phyloP scores from a whole-genome alignment of 2,113 vertebrate genomes.

The Anser brachyrhynchus region DNA sequence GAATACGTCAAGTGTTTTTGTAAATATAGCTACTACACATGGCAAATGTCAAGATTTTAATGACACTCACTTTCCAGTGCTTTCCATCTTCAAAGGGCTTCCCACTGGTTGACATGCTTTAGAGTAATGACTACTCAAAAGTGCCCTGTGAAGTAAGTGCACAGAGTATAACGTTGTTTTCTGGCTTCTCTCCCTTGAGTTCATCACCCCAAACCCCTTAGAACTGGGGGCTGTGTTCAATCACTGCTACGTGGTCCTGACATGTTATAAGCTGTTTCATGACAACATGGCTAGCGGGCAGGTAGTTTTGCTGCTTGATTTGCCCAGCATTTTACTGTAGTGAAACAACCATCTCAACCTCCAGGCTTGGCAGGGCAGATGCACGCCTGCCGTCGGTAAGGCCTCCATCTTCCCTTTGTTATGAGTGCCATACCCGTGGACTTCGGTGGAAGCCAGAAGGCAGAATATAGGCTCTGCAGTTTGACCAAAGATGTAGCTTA shows the following conservation, averaged over 20 bases:
- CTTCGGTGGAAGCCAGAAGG: neutral
- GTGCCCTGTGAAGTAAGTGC: neutral
- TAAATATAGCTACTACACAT: neutral
- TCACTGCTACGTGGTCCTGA: neutral
- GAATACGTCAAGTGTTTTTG: neutral
- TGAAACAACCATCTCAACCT: neutral
- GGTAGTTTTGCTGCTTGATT: neutral
- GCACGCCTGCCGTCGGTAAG: neutral
- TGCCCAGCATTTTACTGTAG: neutral
- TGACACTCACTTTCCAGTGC: neutral
- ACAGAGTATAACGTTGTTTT: neutral
- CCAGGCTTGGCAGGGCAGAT: neutral
- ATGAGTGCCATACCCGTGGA: neutral
- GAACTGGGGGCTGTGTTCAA: neutral
- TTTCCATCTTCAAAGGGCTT: slow-evolving; percentile 15
- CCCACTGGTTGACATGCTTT: neutral
- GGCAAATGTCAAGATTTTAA: slow-evolving; percentile 42
- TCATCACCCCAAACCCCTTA: neutral
- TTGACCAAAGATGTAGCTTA: neutral
- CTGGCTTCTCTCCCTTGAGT: neutral
- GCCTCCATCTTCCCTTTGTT: neutral
- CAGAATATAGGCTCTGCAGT: neutral
- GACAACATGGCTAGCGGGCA: neutral
- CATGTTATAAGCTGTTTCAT: neutral
- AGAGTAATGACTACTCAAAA: neutral